Evolutionary conservation across 2,888 invertebrate genomes (phyloP), one percentile per base, ranked within the genome.

Genomic region (Lycophotia porphyrea): DNA sequence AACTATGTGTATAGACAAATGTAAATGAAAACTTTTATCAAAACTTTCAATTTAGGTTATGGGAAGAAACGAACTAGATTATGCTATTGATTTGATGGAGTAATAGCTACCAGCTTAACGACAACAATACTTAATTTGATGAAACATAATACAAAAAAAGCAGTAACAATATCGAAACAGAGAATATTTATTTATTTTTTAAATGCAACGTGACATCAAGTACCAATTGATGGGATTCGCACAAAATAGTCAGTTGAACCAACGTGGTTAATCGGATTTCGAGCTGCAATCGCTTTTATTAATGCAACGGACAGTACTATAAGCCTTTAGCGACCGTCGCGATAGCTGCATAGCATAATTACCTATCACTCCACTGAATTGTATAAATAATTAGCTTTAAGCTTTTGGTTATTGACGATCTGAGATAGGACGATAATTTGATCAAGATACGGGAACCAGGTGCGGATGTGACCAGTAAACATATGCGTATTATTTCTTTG

Each of bases 201-300:
- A 76, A 80, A 83, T 84, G 64, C 74, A 75, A 69, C 78, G 66
- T 81, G 74, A 80, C 81, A 86, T 86, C 87, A 87, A 89, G 86
- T 86, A 88, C 83, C 85, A 83, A 87, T 89, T 87, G 88, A 89
- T 85, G 84, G 86, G 84, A 88, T 88, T 84, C 86, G 88, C 80
- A 86, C 88, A 87, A 89, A 89, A 91, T 89, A 88, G 87, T 87
- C 87, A 87, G 89, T 88, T 86, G 88, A 85, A 88, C 87, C 84
- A 86, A 85, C 87, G 84, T 87, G 86, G 89, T 87, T 91, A 90
- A 93, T 92, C 92, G 90, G 91, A 91, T 93, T 92, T 84, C 84
- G 86, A 87, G 78, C 81, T 87, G 86, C 87, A 86, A 90, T 89
- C 87, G 89, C 87, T 90, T 92, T 92, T 90, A 91, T 90, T 90